phyloP scores from a whole-genome alignment of 2,797 vertebrate genomes.

The Oreochromis mossambicus region DNA sequence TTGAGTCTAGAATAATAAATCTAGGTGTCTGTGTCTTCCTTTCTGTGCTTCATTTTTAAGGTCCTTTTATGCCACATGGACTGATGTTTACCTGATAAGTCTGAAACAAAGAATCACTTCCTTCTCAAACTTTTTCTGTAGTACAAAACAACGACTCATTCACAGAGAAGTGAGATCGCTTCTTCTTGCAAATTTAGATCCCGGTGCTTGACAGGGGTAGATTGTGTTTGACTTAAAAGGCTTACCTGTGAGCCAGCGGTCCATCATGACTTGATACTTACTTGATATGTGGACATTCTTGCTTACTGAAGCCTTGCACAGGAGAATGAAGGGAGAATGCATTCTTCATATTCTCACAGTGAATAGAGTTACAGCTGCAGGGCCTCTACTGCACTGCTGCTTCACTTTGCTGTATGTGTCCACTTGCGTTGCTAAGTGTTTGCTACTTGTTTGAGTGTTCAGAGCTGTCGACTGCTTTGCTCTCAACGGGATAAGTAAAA shows the following conservation, averaged over 20 bases:
- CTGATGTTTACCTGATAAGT: constrained; percentile 22
- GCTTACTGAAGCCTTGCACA: constrained; percentile 24
- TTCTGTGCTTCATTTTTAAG: background rate
- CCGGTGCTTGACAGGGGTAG: background rate
- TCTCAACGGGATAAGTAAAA: constrained; percentile 15
- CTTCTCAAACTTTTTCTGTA: constrained; percentile 21
- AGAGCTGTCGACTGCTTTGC: constrained; percentile 16
- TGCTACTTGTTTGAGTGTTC: background rate
- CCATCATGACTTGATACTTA: background rate
- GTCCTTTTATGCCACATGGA: background rate
- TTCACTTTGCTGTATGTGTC: constrained; percentile 24
- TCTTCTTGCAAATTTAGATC: background rate
- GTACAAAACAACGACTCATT: constrained; percentile 12
- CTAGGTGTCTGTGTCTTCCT: background rate
- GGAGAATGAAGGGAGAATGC: constrained; percentile 20
- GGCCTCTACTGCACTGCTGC: constrained; percentile 30
- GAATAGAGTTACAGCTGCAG: constrained; percentile 51
- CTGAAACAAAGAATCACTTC: constrained; percentile 18
- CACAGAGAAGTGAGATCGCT: background rate
- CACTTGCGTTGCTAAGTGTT: background rate
- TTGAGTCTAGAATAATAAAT: constrained; percentile 46
- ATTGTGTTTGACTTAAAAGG: constrained; percentile 2
- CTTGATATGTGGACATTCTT: background rate
- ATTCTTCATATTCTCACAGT: constrained; percentile 41
- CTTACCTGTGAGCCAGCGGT: background rate